phyloP scores from a whole-genome alignment of 53 echinoderm and acorn worm genomes.

The Henricia sp. region DNA sequence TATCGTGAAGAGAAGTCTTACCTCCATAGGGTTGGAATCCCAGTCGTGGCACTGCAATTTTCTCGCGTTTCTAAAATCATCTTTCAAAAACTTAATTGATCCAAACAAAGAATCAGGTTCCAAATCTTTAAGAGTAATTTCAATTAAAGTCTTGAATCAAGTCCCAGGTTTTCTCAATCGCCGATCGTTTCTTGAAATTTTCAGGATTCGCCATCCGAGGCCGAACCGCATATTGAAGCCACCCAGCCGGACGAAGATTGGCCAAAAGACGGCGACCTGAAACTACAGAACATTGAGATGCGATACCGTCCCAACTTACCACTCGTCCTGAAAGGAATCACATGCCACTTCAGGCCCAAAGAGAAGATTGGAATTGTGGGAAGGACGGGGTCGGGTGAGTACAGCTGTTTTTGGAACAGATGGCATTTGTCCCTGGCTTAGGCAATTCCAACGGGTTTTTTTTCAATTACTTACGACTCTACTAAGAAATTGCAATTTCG shows the following conservation, averaged over 20 bases:
- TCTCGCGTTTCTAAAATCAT: too few species aligned
- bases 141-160: too few species aligned
- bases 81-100: neutral
- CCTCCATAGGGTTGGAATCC: too few species aligned
- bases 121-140: too few species aligned
- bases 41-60: too few species aligned
- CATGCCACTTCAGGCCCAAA: slow-evolving; percentile 62
- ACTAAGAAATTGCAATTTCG: too few species aligned
- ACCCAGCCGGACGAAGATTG: slow-evolving; percentile 32
- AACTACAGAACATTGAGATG: slow-evolving; percentile 73
- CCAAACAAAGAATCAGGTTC: too few species aligned
- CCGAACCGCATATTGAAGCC: slow-evolving; percentile 20
- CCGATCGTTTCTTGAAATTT: too few species aligned
- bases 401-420: neutral
- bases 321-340: slow-evolving; percentile 76
- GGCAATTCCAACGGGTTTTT: too few species aligned
- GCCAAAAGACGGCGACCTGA: slow-evolving; percentile 69
- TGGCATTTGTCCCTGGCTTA: neutral
- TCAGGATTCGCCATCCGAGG: slow-evolving; percentile 59
- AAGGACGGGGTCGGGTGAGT: slow-evolving; percentile 88
- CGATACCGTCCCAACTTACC: slow-evolving; percentile 78
- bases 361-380: slow-evolving; percentile 95
- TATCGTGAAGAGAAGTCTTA: too few species aligned
- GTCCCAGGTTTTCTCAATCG: too few species aligned
- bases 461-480: too few species aligned